Conservation (phyloP, 2,888 invertebrate genomes). For the Drosophila formosana region DNA sequence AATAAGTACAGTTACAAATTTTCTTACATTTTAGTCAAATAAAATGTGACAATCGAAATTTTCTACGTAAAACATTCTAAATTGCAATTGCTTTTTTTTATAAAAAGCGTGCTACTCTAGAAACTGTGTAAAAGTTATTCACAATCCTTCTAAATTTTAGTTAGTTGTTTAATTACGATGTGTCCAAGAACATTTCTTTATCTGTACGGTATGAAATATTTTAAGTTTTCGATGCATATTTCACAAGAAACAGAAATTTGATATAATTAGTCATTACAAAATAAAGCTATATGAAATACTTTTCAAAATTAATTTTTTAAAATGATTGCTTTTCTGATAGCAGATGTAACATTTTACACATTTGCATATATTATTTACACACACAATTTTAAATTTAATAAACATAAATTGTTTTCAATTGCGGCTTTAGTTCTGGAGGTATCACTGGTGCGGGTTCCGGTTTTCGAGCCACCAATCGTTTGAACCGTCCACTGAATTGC, state of each 20-base stretch:
- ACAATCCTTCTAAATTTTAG: slow-evolving; percentile 3
- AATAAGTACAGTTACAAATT: slow-evolving; percentile 5
- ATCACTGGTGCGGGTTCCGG: slow-evolving; percentile 93
- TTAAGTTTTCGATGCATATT: slow-evolving; percentile 2
- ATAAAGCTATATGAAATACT: slow-evolving; percentile 39
- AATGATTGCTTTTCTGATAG: slow-evolving; percentile 33
- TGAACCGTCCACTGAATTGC: slow-evolving; percentile 94
- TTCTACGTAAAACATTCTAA: slow-evolving; percentile 4
- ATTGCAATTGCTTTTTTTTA: slow-evolving; percentile 1
- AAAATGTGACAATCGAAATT: slow-evolving; percentile 4
- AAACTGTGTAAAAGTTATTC: background rate
- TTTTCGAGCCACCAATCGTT: slow-evolving; percentile 93
- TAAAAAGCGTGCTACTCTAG: slow-evolving; percentile 2
- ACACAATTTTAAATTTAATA: slow-evolving; percentile 86
- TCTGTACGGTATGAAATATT: slow-evolving; percentile 11
- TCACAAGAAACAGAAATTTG: slow-evolving; percentile 12
- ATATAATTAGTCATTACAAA: slow-evolving; percentile 20
- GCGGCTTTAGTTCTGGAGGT: slow-evolving; percentile 94
- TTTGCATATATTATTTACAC: slow-evolving; percentile 40
- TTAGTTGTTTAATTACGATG: slow-evolving; percentile 5
- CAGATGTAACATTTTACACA: slow-evolving; percentile 31
- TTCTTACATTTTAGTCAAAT: background rate
- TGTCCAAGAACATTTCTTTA: background rate
- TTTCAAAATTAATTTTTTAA: slow-evolving; percentile 20
- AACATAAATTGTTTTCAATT: slow-evolving; percentile 95